A percentile compares a stretch with the other conserved stretches of the same genome.
Conservation (phyloP, 2,113 vertebrate species). For the Ia io region DNA sequence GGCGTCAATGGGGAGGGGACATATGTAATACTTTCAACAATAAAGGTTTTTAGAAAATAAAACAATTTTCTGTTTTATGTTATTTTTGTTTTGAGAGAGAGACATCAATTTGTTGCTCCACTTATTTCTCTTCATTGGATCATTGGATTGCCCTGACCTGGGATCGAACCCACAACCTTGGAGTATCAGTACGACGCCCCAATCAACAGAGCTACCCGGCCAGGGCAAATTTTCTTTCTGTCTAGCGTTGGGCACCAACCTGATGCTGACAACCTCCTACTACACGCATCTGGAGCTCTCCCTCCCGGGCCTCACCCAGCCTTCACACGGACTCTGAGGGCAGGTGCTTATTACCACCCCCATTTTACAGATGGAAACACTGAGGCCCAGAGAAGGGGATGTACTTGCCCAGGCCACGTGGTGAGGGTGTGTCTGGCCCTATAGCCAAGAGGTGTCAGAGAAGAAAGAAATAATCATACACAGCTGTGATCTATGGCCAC, state of each 20-base stretch:
- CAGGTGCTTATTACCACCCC: not conserved
- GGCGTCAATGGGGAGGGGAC: too few species aligned
- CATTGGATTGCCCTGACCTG: not conserved
- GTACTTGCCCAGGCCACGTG: accelerated
- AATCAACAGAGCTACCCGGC: not conserved
- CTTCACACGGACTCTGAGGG: not conserved
- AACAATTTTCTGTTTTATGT: too few species aligned
- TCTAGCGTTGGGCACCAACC: not conserved
- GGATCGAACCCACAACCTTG: not conserved
- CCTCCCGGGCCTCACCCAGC: not conserved
- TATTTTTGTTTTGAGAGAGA: not conserved
- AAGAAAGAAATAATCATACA: not conserved
- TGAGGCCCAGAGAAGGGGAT: not conserved
- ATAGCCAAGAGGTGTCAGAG: not conserved
- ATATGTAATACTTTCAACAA: too few species aligned
- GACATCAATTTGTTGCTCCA: not conserved
- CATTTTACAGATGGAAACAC: not conserved
- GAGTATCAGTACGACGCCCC: not conserved
- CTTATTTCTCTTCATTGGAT: not conserved
- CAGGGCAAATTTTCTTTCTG: not conserved
- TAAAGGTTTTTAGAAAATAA: too few species aligned
- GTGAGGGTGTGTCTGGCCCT: not conserved
- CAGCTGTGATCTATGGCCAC: not conserved
- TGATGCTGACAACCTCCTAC: not conserved
- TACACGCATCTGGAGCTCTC: not conserved